Conservation (phyloP, 2,888 invertebrate species). For the Morpho helenor region DNA sequence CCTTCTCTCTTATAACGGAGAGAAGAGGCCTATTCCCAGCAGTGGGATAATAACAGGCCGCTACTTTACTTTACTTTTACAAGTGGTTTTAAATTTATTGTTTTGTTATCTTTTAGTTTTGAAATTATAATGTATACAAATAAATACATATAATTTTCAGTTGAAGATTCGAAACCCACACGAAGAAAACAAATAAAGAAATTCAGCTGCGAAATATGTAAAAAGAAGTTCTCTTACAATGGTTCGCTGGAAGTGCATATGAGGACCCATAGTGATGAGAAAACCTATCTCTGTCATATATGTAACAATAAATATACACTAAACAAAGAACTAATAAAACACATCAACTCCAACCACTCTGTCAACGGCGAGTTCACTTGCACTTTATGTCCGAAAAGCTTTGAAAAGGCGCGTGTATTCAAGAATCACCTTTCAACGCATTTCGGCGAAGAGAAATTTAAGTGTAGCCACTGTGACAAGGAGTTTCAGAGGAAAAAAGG, state of each 20-base stretch:
- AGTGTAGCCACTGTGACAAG: constrained; percentile 52
- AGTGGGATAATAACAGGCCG: no score
- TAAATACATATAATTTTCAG: constrained; percentile 16
- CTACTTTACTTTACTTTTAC: no score
- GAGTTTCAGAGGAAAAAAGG: constrained; percentile 60
- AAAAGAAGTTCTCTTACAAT: constrained; percentile 44
- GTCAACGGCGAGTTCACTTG: constrained; percentile 47
- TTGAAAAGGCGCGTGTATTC: constrained; percentile 47
- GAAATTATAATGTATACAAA: no score
- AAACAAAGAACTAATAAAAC: constrained; percentile 56
- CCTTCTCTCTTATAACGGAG: no score
- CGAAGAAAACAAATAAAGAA: constrained; percentile 26
- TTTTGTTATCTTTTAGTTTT: no score
- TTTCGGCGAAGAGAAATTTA: constrained; percentile 48
- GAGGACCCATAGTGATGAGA: constrained; percentile 49
- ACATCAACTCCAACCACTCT: constrained; percentile 45
- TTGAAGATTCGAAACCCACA: constrained; percentile 23
- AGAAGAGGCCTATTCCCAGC: no score
- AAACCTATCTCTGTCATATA: constrained; percentile 47
- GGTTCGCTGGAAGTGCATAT: constrained; percentile 49
- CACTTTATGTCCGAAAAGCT: constrained; percentile 44
- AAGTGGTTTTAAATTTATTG: no score
- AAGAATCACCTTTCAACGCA: constrained; percentile 57
- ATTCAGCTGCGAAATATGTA: constrained; percentile 43
- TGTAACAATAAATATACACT: constrained; percentile 47